Evolutionary conservation across 2,113 vertebrate genomes (phyloP).

Genomic region (Phrynosoma platyrhinos): DNA sequence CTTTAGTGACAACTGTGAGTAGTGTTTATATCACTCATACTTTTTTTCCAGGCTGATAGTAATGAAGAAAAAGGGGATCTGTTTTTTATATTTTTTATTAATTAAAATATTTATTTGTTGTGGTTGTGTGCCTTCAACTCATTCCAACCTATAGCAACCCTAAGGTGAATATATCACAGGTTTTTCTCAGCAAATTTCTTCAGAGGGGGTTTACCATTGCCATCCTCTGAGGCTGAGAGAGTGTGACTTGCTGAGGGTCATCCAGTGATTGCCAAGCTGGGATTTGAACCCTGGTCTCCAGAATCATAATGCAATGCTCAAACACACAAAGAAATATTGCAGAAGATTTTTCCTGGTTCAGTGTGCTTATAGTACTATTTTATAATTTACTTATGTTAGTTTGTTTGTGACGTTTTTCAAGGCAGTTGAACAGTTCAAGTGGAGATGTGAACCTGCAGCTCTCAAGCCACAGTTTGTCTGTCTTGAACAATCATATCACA

Average conservation of each 20-base stretch:
- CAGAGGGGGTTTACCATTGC: too few relatives aligned
- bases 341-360: neutral
- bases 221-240: too few relatives aligned
- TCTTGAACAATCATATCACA: neutral
- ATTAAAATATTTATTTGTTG: too few relatives aligned
- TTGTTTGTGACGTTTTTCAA: neutral
- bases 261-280: too few relatives aligned
- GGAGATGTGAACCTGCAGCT: neutral
- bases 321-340: neutral
- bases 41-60: neutral
- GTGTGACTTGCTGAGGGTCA: too few relatives aligned
- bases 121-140: too few relatives aligned
- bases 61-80: neutral
- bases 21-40: rapidly evolving
- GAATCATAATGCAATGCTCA: too few relatives aligned
- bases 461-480: neutral
- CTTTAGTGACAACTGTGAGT: conserved; percentile 94
- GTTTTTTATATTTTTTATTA: too few relatives aligned
- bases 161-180: too few relatives aligned
- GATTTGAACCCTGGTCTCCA: too few relatives aligned
- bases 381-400: neutral
- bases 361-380: neutral
- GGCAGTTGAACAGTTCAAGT: neutral
- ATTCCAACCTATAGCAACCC: too few relatives aligned
- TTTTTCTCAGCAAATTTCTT: too few relatives aligned